Percentiles rank a stretch among this genome's conserved stretches.
phyloP scores from a whole-genome alignment of 2,888 invertebrate species.

The Drosophila austrosaltans region DNA sequence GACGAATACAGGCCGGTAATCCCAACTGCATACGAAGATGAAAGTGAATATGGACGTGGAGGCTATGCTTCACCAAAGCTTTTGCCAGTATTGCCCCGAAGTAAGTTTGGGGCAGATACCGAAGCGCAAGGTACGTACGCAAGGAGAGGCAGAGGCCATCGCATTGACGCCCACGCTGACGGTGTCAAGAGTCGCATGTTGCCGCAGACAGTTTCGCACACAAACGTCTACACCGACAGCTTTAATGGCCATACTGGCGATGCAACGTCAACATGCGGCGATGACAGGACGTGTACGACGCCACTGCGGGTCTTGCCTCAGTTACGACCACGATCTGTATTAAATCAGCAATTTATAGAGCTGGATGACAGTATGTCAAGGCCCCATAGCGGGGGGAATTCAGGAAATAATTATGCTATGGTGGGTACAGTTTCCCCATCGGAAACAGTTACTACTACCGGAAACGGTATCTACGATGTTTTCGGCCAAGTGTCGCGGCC shows the following conservation, averaged over 20 bases:
- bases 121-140: slow-evolving; percentile 74
- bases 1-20: slow-evolving; percentile 32
- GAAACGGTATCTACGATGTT: slow-evolving; percentile 49
- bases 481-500: slow-evolving; percentile 59
- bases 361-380: slow-evolving; percentile 14
- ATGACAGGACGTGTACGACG: slow-evolving; percentile 85
- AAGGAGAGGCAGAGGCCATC: slow-evolving; percentile 55
- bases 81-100: slow-evolving; percentile 75
- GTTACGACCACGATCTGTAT: slow-evolving; percentile 44
- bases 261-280: slow-evolving; percentile 71
- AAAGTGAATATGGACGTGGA: slow-evolving; percentile 27
- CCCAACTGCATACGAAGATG: slow-evolving; percentile 26
- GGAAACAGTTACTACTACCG: slow-evolving; percentile 44
- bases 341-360: slow-evolving; percentile 58
- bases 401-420: not conserved
- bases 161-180: slow-evolving; percentile 63
- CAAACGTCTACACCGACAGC: slow-evolving; percentile 40
- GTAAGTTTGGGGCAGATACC: slow-evolving; percentile 20
- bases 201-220: slow-evolving; percentile 60
- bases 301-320: slow-evolving; percentile 72
- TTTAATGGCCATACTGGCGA: slow-evolving; percentile 52
- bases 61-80: slow-evolving; percentile 57
- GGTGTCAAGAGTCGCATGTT: slow-evolving; percentile 61
- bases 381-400: slow-evolving; percentile 21
- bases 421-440: slow-evolving; percentile 2